Evolutionary conservation across 2,888 invertebrate species (phyloP), one percentile per base, ranked within the genome.

Genomic region (Nomada hirtipes): DNA sequence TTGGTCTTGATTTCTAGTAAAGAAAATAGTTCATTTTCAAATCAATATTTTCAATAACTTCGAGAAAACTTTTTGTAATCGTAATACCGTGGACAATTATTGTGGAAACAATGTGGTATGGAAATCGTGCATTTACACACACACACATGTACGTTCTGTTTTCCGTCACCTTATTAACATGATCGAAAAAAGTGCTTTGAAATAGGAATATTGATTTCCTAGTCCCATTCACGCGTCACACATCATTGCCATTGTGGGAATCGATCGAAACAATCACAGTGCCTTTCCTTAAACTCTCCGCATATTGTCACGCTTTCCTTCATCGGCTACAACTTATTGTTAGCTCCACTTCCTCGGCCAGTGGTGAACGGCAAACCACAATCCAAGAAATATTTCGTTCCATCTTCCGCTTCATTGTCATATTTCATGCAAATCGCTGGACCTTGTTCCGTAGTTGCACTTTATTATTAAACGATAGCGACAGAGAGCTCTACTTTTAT

Each of bases 291-390:
- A 18, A 55, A 29, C 20, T 50, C 55, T 52, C 57, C 44, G 82
- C 70, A 71, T 75, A 75, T 82, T 80, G 80, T 80, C 82, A 82
- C 82, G 82, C 75, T 79, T 80, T 79, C 73, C 70, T 79, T 70
- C 75, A 36, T 69, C 71, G 71, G 50, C 50, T 81, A 44, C 52
- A 68, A 42, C 42, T 81, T 23, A 42, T 68, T 53, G 44, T 76
- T 53, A 55, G 59, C 47, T 55, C 36, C 36, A 18, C 52, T 69
- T 53, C 52, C 13, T 59, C 63, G 9, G 44, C 2, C 26, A 65
- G 36, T 64, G 79, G 79, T 69, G 81, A 81, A 73, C 73, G 64
- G 73, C 64, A 55, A 74, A 81, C 79, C 73, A 69, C 81, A 79
- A 50, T 73, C 44, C 42, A 69, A 73, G 72, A 69, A 60, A 81